A percentile compares a stretch with the other conserved stretches of the same genome.
Evolutionary conservation across 1,140 invertebrate genomes (phyloP).

Genomic region (Drosophila ananassae): DNA sequence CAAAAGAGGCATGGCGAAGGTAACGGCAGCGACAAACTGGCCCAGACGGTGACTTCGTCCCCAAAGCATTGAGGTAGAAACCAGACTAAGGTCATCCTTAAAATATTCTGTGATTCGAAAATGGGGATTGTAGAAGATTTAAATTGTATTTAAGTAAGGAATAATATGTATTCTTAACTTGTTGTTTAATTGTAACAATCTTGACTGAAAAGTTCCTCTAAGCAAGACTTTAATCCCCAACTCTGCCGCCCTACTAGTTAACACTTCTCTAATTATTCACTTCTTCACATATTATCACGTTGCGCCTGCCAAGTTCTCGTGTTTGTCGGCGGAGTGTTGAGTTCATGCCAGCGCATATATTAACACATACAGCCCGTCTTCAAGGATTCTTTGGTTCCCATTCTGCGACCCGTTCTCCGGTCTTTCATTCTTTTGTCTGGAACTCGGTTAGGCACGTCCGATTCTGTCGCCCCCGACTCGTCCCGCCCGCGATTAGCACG

Average conservation of each 20-base stretch:
- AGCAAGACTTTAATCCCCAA: conserved; percentile 26
- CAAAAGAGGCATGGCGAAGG: conserved; percentile 50
- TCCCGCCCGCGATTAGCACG: conserved; percentile 33
- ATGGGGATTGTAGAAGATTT: conserved; percentile 5
- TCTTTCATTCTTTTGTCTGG: conserved; percentile 31
- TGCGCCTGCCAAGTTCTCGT: conserved; percentile 40
- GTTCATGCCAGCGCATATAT: conserved; percentile 47
- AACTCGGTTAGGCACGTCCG: conserved; percentile 44
- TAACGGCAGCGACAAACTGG: conserved; percentile 11
- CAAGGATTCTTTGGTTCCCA: conserved; percentile 23
- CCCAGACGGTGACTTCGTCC: conserved; percentile 46
- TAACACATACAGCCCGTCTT: conserved; percentile 14
- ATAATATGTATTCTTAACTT: background rate
- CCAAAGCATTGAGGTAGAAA: conserved; percentile 45
- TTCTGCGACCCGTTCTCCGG: conserved; percentile 16
- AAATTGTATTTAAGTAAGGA: too few species aligned
- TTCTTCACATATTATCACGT: conserved; percentile 50
- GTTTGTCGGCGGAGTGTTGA: conserved; percentile 19
- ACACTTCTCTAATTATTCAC: conserved; percentile 41
- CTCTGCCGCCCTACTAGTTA: conserved; percentile 13
- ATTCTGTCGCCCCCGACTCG: conserved; percentile 25
- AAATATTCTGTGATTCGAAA: conserved; percentile 31
- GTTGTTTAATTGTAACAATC: background rate
- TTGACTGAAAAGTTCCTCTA: background rate
- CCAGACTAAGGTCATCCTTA: conserved; percentile 34